Base-by-base conservation (phyloP, 2,113 vertebrate genomes). In the Forbesichthys papilliferus region DNA sequence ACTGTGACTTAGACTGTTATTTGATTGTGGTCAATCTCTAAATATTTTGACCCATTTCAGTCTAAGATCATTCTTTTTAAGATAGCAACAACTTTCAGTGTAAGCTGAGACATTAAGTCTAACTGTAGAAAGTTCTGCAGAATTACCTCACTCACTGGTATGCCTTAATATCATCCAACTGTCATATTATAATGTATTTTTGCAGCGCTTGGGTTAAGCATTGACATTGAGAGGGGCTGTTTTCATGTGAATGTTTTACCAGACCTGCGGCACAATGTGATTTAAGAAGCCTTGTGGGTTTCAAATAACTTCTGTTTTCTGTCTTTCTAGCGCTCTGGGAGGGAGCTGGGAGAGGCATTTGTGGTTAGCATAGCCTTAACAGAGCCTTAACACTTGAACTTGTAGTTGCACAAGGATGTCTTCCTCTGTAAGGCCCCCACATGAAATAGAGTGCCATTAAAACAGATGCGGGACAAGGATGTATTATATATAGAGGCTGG, bases 241-340 rank as follows among this genome's bases (percentile, higher is more conserved):
- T 47, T 80, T 78, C 66, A 62, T 42, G 5, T 71, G 64, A 81
- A 53, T 65, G 78, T 74, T 77, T 84, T 78, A 73, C 54, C 61
- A 52, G 27, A 42, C 36, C 36, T 62, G 20, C 73, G 65, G 46
- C 61, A 58, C 64, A 52, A 62, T 27, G 42, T 42, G 13, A 68
- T 51, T 33, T 49, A 62, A 18, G 11, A 14, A 56, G 6, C 57
- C 52, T 46, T 78, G 57, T 58, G 82, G 72, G 60, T 70, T 69
- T 68, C 0, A 34, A 59, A 66, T 73, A 73, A 57, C 48, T 57
- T 53, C 65, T 73, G 73, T 66, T 85, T 61, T 72, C 66, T 58
- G 56, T 64, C 47, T 9, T 13, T 53, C 42, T 59, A 75, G 68
- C 59, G 58, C 48, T 66, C 61, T 16, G 56, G 16, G 58, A 48